phyloP scores from a whole-genome alignment of 2,888 invertebrate species.

The Leptura quadrifasciata region DNA sequence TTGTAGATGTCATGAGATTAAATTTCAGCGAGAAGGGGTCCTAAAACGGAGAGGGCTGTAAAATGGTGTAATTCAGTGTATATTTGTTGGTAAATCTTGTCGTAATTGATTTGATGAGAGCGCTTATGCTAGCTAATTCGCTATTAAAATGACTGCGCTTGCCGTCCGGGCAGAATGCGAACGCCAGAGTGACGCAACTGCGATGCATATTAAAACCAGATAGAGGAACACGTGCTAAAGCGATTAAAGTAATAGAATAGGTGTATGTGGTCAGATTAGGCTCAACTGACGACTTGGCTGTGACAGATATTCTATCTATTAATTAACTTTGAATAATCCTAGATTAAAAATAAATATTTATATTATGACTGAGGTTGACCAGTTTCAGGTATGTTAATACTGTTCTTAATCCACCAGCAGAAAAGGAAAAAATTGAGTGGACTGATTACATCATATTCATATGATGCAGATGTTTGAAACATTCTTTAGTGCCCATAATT shows the following conservation, averaged over 20 bases:
- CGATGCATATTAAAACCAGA: constrained; percentile 68
- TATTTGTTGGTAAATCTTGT: constrained; percentile 69
- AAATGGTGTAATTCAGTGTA: constrained; percentile 65
- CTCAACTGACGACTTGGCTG: constrained; percentile 18
- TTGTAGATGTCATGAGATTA: constrained; percentile 71
- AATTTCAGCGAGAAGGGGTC: constrained; percentile 67
- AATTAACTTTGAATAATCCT: constrained; percentile 17
- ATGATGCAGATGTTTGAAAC: not conserved
- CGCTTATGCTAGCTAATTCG: constrained; percentile 66
- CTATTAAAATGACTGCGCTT: constrained; percentile 65
- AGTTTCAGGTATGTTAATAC: not conserved
- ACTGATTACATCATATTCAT: not conserved
- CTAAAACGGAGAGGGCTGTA: constrained; percentile 60
- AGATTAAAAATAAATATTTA: constrained; percentile 7
- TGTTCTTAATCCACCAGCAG: not conserved
- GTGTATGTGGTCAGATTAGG: constrained; percentile 65
- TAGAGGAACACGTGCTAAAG: constrained; percentile 69
- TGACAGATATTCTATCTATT: constrained; percentile 15
- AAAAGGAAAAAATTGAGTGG: not conserved
- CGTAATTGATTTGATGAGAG: constrained; percentile 68
- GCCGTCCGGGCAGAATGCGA: constrained; percentile 45
- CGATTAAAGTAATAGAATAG: constrained; percentile 71
- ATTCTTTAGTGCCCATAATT: constrained; percentile 2
- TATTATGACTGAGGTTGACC: not conserved
- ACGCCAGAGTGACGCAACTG: constrained; percentile 58